Percentiles rank a stretch among this genome's conserved stretches.
Evolutionary conservation across 2,888 invertebrate genomes (phyloP).

Genomic region (Pollenia labialis): DNA sequence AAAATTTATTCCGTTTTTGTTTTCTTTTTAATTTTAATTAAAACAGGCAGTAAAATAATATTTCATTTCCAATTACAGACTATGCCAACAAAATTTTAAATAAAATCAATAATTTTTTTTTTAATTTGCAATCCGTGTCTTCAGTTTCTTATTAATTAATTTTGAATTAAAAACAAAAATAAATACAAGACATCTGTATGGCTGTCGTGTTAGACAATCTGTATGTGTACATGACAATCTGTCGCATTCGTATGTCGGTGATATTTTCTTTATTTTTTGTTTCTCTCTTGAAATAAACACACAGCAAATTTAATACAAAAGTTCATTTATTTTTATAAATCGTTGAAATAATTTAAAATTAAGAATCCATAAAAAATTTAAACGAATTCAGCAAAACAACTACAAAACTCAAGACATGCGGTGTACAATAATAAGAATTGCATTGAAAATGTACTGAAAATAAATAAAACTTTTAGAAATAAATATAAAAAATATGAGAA

Average conservation of each 20-base stretch:
- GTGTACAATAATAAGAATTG: slow-evolving; percentile 6
- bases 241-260: slow-evolving; percentile 43
- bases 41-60: no score
- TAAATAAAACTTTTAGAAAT: slow-evolving; percentile 46
- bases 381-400: slow-evolving; percentile 43
- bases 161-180: slow-evolving; percentile 31
- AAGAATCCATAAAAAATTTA: slow-evolving; percentile 54
- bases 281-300: not conserved
- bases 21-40: no score
- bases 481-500: slow-evolving; percentile 60
- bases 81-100: no score
- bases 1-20: no score
- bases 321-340: slow-evolving; percentile 61
- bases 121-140: not conserved
- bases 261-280: not conserved
- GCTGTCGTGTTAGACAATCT: slow-evolving; percentile 20
- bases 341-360: slow-evolving; percentile 48
- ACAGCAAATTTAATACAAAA: slow-evolving; percentile 48
- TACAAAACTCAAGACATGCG: slow-evolving; percentile 12
- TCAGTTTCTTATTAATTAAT: slow-evolving; percentile 40
- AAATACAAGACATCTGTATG: slow-evolving; percentile 34
- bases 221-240: slow-evolving; percentile 52
- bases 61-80: no score
- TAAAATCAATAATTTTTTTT: not conserved
- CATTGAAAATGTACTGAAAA: slow-evolving; percentile 27